A percentile compares a stretch with the other conserved stretches of the same genome.
Conservation (phyloP, 1,140 invertebrate genomes). For the Penaeus vannamei region DNA sequence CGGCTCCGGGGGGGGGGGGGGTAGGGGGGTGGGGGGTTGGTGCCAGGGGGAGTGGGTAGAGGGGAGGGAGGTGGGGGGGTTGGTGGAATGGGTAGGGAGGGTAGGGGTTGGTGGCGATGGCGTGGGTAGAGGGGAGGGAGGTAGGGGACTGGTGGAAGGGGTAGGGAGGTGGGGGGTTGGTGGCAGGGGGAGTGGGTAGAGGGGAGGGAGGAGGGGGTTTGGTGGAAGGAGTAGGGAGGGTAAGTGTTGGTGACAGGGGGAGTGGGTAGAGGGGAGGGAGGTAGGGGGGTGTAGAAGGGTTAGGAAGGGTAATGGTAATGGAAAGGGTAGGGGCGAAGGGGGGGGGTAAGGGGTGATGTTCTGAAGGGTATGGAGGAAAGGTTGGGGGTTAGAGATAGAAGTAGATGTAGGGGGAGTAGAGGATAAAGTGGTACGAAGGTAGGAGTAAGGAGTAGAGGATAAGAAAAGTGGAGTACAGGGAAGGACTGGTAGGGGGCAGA, state of each 20-base stretch:
- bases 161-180: neutral
- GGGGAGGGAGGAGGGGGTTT: neutral
- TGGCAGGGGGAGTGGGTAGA: neutral
- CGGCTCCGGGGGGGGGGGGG: too few species aligned
- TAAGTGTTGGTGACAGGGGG: neutral
- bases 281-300: neutral
- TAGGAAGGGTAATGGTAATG: neutral
- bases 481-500: neutral
- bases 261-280: neutral
- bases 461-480: neutral
- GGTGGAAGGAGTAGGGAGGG: neutral
- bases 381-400: neutral
- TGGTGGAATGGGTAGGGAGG: neutral
- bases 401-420: neutral
- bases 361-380: neutral
- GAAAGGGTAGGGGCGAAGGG: neutral
- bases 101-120: neutral
- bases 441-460: neutral
- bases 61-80: neutral
- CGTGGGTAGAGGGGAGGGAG: too few species aligned
- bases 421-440: neutral
- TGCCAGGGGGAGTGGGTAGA: neutral
- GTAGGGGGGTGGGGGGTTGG: neutral
- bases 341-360: neutral
- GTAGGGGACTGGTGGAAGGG: neutral